Percentiles rank a stretch among this genome's conserved stretches.
Conservation (phyloP, 2,888 invertebrate species). For the Orthosia gothica region DNA sequence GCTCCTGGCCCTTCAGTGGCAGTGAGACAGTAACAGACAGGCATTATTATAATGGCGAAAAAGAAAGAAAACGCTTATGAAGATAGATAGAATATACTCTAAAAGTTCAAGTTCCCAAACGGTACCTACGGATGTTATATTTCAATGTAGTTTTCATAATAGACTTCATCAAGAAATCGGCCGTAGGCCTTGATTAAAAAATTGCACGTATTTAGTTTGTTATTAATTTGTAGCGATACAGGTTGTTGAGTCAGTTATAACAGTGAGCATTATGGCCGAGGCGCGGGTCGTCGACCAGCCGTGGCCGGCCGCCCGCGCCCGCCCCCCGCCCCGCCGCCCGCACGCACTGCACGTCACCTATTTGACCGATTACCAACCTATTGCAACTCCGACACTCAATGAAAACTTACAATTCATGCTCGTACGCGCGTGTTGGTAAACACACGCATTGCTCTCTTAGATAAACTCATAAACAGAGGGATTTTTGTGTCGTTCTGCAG, state of each 20-base stretch:
- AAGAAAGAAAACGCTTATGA: too few relatives aligned
- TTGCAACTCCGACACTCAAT: constrained; percentile 81
- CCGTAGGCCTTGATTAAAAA: constrained; percentile 50
- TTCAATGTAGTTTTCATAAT: neutral
- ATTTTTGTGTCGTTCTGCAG: constrained; percentile 1
- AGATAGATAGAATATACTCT: neutral
- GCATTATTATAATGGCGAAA: too few relatives aligned
- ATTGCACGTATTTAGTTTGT: constrained; percentile 63
- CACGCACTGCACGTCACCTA: constrained; percentile 79
- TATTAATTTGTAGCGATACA: constrained; percentile 71
- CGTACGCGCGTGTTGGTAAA: constrained; percentile 71
- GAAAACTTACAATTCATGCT: constrained; percentile 80
- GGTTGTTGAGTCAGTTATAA: constrained; percentile 68
- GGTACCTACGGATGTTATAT: neutral
- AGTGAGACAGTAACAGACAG: too few relatives aligned
- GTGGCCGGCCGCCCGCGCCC: constrained; percentile 71
- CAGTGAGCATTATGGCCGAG: constrained; percentile 59
- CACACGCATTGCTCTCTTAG: constrained; percentile 55
- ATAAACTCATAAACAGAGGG: constrained; percentile 27
- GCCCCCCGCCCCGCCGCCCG: constrained; percentile 70
- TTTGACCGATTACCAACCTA: constrained; percentile 81
- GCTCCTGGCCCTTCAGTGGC: too few relatives aligned
- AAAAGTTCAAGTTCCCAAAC: neutral
- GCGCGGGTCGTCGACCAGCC: constrained; percentile 86
- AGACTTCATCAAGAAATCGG: constrained; percentile 20